phyloP scores from a whole-genome alignment of 2,888 invertebrate genomes.

The Alentia gelatinosa region DNA sequence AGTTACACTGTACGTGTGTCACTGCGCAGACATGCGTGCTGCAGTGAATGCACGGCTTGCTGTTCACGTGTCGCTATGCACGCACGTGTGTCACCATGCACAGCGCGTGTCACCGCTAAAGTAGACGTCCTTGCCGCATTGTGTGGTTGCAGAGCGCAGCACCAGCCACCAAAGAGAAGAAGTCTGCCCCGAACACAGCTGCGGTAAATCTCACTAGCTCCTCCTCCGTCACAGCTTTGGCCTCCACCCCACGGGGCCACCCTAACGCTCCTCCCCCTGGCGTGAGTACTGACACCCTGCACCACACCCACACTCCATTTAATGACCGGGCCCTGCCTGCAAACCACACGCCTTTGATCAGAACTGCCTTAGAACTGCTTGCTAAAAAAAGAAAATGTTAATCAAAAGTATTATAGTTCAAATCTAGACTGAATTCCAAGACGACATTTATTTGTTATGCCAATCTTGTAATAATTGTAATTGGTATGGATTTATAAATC shows the following conservation, averaged over 20 bases:
- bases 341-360: no score
- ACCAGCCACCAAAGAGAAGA: conserved; percentile 66
- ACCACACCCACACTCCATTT: neutral
- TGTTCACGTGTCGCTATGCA: neutral
- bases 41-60: neutral
- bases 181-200: conserved; percentile 69
- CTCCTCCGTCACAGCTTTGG: neutral
- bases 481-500: no score
- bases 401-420: no score
- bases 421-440: no score
- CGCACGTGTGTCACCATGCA: neutral
- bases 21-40: neutral
- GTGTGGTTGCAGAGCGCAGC: conserved; percentile 53
- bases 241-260: conserved; percentile 5
- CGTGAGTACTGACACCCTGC: conserved; percentile 42
- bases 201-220: conserved; percentile 72
- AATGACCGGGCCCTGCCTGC: neutral
- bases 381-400: no score
- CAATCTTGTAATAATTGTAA: no score
- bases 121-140: neutral
- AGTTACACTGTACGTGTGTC: neutral
- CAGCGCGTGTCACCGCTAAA: neutral
- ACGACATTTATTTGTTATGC: no score
- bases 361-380: no score
- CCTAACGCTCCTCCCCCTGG: conserved; percentile 37